Base-by-base conservation (phyloP, 1,140 invertebrate genomes). In the Fopius arisanus region DNA sequence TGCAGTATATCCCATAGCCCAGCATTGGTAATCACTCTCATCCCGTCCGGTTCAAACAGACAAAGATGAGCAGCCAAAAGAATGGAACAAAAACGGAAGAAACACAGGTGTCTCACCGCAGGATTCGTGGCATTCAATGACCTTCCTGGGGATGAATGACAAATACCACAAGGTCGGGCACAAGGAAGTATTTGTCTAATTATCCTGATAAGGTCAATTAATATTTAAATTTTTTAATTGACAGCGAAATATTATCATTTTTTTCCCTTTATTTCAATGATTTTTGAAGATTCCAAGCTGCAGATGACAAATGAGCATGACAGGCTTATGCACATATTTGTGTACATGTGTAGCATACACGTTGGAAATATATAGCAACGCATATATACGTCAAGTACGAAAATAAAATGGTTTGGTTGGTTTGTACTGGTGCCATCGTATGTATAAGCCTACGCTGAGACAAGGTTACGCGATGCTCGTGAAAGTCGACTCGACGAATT, bases 1-100 rank as follows among this genome's bases (percentile, higher is more conserved):
- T 86, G 86, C 86, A 83, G 81, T 82, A 85, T 84, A 84, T 86
- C 80, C 81, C 79, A 81, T 83, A 75, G 67, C 78, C 73, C 72
- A 73, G 26, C 31, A 33, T 51, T 19, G 19, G 54, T 79, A 79
- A 80, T 81, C 67, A 70, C 75, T 82, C 72, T 74, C 76, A 76
- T 82, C 70, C 70, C 63, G 70, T 72, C 62, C 37, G 37, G 23
- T 28, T 59, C 62, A 33, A 16, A 66, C 41, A 28, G 51, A 41
- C 67, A 59, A 51, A 67, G 72, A 70, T 59, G 23, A 59, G 26
- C 54, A 59, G 26, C 54, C 6, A 26, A 6, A 59, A 59, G 23
- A 59, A 59, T 26, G 54, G 54, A 26, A 12, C 7, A 5, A 26
- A 19, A 19, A 26, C 3, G 51, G 12, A 12, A 26, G 14, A 14